phyloP scores from a whole-genome alignment of 2,113 vertebrate genomes.

The Ageneiosus marmoratus region DNA sequence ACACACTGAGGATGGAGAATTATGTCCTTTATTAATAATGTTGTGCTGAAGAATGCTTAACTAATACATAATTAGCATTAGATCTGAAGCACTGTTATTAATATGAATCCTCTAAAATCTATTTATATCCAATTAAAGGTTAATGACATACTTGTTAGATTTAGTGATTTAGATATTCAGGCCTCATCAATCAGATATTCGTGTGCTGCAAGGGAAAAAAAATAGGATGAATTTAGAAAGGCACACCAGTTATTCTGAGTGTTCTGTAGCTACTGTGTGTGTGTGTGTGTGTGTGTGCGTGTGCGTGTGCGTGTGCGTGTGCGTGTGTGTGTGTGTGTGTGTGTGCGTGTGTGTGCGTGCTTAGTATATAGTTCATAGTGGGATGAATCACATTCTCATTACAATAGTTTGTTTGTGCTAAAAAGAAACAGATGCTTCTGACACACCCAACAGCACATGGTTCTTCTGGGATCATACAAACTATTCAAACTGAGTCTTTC shows the following conservation, averaged over 20 bases:
- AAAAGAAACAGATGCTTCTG: conserved; percentile 29
- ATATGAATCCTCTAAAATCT: conserved; percentile 50
- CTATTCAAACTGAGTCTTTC: conserved; percentile 16
- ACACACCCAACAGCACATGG: conserved; percentile 8
- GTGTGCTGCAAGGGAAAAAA: background rate
- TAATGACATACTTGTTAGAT: conserved; percentile 28
- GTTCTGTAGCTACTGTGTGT: background rate
- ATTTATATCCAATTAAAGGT: conserved; percentile 20
- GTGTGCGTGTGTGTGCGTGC: background rate
- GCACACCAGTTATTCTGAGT: conserved; percentile 2
- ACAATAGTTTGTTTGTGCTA: conserved; percentile 19
- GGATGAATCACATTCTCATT: conserved; percentile 11
- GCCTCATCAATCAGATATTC: conserved; percentile 3
- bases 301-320: no score
- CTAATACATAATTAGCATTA: conserved; percentile 57
- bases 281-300: no score
- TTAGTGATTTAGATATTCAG: conserved; percentile 13
- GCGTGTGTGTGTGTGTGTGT: no score
- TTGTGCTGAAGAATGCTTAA: conserved; percentile 31
- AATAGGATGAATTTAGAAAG: background rate
- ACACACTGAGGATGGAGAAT: conserved; percentile 7
- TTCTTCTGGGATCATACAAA: conserved; percentile 10
- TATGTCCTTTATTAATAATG: conserved; percentile 8
- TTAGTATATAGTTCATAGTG: conserved; percentile 19
- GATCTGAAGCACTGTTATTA: conserved; percentile 52